phyloP scores from a whole-genome alignment of 2,113 vertebrate genomes.

The Ceyx cyanopectus region DNA sequence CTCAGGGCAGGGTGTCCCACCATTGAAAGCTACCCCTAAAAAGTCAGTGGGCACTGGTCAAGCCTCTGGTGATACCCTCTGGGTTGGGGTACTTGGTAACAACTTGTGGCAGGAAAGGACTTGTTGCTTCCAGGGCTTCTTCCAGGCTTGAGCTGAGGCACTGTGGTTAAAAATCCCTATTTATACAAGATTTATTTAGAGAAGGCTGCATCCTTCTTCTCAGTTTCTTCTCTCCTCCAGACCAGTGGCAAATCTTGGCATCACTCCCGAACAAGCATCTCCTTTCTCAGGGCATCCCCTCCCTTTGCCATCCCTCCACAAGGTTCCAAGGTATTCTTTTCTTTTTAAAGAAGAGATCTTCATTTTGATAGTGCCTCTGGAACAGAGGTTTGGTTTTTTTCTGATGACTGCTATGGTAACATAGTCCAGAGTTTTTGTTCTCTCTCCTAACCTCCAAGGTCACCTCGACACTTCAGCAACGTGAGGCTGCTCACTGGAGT shows the following conservation, averaged over 20 bases:
- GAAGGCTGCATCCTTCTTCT: not conserved
- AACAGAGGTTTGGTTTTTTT: not conserved
- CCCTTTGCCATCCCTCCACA: not conserved
- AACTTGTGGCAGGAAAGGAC: not conserved
- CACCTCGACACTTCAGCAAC: conserved; percentile 17
- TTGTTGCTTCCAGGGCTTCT: not conserved
- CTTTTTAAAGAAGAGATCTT: not conserved
- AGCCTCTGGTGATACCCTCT: not conserved
- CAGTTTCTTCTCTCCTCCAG: not conserved
- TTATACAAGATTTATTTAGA: not conserved
- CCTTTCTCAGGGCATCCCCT: not conserved
- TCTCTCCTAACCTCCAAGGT: conserved; percentile 39
- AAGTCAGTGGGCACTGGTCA: not conserved
- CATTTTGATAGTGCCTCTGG: not conserved
- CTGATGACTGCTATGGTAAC: not conserved
- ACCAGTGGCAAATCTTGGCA: not conserved
- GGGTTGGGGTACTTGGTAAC: not conserved
- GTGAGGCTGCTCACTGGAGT: not conserved
- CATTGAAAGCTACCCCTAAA: not conserved
- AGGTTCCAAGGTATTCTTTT: not conserved
- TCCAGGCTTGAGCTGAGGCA: not conserved
- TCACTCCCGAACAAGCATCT: not conserved
- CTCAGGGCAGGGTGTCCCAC: not conserved
- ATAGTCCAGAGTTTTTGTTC: not conserved
- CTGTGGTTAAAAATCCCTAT: not conserved